Conservation (phyloP, 2,113 vertebrate genomes). For the Euleptes europaea region DNA sequence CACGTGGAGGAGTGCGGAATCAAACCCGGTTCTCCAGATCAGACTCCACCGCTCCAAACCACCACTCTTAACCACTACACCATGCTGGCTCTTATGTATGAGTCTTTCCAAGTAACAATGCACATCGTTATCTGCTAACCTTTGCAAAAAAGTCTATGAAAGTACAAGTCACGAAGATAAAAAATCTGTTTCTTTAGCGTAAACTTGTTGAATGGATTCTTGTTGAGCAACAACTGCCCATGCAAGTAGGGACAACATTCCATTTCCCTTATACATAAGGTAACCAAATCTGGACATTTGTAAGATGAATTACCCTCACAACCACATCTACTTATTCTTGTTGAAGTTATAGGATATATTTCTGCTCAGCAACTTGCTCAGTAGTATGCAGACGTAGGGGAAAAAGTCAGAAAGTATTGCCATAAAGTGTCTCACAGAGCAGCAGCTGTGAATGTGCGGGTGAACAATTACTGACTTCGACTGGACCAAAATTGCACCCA, state of each 20-base stretch:
- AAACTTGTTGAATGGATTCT: slow-evolving; percentile 29
- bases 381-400: slow-evolving; percentile 20
- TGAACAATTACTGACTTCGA: no score
- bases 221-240: slow-evolving; percentile 11
- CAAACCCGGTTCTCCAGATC: no score
- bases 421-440: slow-evolving; percentile 22
- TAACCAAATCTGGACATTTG: slow-evolving; percentile 64
- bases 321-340: slow-evolving; percentile 45
- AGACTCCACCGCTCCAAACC: no score
- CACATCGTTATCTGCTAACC: neutral
- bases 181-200: neutral
- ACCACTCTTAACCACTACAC: no score
- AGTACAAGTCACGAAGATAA: neutral
- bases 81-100: no score
- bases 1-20: no score
- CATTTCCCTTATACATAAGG: slow-evolving; percentile 19
- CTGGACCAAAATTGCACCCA: no score
- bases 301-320: slow-evolving; percentile 33
- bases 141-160: neutral
- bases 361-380: slow-evolving; percentile 55
- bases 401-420: neutral
- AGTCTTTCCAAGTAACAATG: neutral
- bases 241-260: slow-evolving; percentile 16
- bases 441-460: neutral
- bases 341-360: slow-evolving; percentile 49